Base-by-base conservation (phyloP, 2,797 vertebrate genomes). In the Neoniphon sammara region DNA sequence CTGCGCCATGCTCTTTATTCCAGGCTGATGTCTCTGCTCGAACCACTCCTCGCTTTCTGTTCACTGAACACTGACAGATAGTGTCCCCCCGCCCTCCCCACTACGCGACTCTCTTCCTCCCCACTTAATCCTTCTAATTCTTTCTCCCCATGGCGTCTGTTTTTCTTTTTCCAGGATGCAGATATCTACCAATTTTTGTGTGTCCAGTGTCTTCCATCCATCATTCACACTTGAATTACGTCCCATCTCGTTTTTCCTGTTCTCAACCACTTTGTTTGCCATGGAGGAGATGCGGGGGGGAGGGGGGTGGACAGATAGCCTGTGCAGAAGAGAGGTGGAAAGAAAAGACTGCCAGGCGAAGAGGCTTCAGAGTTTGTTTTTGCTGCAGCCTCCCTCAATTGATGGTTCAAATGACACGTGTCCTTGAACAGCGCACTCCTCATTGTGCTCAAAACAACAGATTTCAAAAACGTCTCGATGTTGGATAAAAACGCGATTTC, bases 201-300 rank as follows among this genome's bases (percentile, higher is more conserved):
- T 66, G 46, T 80, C 79, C 46, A 1, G 42, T 50, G 66, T 55
- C 58, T 56, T 79, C 50, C 31, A 75, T 78, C 65, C 27, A 72
- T 79, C 64, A 72, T 84, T 71, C 60, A 81, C 14, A 64, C 77
- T 87, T 81, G 73, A 88, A 82, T 90, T 81, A 86, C 72, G 60
- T 42, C 58, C 70, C 20, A 23, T 78, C 73, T 66, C 2, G 57
- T 78, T 83, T 88, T 82, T 89, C 77, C 78, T 86, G 72, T 84
- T 87, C 63, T 59, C 23, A 47, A 60, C 59, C 47, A 49, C 77
- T 77, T 70, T 72, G 36, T 82, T 85, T 53, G 9, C 64, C 44
- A 17, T 60, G 76, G 66, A 77, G 50, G 50, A 80, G 77, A 65
- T 62, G 70, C 50, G 74, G 61, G 67, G 25, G 4, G 25, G 25